These are phyloP conservation scores for Teleogryllus occipitalis DNA, from an alignment of 1,140 invertebrate genomes.

Conservation along the genomic window DNA sequence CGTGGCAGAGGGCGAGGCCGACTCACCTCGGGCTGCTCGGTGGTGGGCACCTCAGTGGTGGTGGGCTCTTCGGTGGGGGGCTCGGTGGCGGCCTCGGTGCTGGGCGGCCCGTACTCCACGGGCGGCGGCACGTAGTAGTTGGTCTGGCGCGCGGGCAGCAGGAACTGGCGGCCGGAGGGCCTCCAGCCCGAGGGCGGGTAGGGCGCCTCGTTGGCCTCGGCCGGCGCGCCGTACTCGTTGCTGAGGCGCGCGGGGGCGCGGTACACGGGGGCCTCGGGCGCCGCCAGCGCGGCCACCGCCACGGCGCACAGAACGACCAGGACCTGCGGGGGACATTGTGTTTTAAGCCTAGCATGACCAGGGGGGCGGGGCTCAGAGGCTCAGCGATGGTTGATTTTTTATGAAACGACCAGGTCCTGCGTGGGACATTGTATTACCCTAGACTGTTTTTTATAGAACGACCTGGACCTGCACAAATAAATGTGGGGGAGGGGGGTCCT, in stretches of 20 bases:
- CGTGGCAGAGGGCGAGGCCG: no score
- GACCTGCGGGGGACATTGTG: not conserved
- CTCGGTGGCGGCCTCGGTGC: conserved; percentile 8
- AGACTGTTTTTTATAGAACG: no score
- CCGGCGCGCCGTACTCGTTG: not conserved
- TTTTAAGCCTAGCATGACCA: not conserved
- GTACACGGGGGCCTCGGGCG: not conserved
- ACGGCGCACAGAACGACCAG: not conserved
- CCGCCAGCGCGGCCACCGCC: not conserved
- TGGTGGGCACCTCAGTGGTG: conserved; percentile 15
- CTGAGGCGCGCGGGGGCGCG: no score
- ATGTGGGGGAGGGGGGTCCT: no score
- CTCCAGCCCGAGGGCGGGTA: conserved; percentile 18
- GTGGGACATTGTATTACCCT: no score
- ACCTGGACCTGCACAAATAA: no score
- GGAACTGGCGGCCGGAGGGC: conserved; percentile 21
- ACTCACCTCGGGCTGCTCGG: conserved; percentile 17
- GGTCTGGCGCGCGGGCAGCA: conserved; percentile 17
- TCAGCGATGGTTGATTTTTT: no score
- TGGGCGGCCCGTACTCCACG: not conserved
- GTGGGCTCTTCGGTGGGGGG: conserved; percentile 9
- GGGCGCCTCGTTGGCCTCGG: conserved; percentile 10
- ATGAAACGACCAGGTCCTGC: no score
- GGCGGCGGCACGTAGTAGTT: conserved; percentile 11
- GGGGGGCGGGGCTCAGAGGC: no score